Evolutionary conservation across 2,113 vertebrate species (phyloP), one percentile per base, ranked within the genome.

Genomic region (Cervus canadensis): DNA sequence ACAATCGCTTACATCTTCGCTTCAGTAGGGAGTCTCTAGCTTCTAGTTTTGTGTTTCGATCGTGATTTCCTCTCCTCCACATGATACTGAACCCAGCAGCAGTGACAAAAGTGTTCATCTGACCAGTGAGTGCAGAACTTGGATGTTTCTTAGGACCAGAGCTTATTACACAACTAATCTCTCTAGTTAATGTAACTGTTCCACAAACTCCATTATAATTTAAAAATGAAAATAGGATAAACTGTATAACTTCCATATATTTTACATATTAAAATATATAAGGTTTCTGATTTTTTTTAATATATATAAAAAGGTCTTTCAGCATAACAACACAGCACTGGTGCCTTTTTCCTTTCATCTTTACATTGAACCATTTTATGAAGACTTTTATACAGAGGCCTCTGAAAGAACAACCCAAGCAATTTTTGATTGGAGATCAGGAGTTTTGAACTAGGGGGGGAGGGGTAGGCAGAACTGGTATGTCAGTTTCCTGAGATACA

Each of bases 401-500:
- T 95, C 91, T 79, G 76, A 97, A 1, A 95, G 45, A 92, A 74
- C 26, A 92, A 78, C 60, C 9, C 23, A 95, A 95, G n/a, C 12
- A 97, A 92, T 57, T 97, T 3, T 54, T 91, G 50, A 97, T 87
- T 92, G 26, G 92, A 81, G 45, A 83, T 36, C 21, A 56, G 81
- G 23, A 56, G 33, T 56, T 83, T 56, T 56, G 33, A 93, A 96
- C 40, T 7, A 36, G 1, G 8, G 23, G n/a, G 3, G 0, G 5
- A 25, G 15, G 2, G 6, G 14, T 2, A 81, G 23, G 67, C 12
- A 10, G 50, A 91, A 52, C n/a, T 98, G 57, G 30, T 7, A 97
- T 93, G 79, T 78, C 74, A 96, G 48, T 85, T 98, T 95, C 93
- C 96, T 30, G 96, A 85, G 84, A 96, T 28, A 74, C 23, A 97